These are phyloP conservation scores for Drosophila bocqueti DNA, from an alignment of 1,140 invertebrate species.

Conservation along the genomic window DNA sequence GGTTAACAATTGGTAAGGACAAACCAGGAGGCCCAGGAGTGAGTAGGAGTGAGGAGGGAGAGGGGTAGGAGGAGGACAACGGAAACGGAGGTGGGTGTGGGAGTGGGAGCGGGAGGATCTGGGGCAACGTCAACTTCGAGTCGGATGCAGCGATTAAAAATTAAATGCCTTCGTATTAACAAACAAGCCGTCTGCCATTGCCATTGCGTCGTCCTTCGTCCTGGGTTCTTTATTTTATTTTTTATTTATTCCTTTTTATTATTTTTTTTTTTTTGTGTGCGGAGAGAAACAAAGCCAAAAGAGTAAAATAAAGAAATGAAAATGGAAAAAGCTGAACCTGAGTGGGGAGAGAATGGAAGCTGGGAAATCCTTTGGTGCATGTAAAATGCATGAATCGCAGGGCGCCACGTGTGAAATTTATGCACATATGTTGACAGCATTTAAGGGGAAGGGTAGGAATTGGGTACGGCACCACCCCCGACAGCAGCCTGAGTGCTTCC, in stretches of 20 bases:
- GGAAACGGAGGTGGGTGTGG: neutral
- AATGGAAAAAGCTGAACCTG: slow-evolving; percentile 24
- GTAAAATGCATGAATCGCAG: slow-evolving; percentile 72
- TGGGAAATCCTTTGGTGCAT: slow-evolving; percentile 72
- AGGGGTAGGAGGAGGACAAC: neutral
- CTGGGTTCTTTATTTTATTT: slow-evolving; percentile 4
- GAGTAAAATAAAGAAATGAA: slow-evolving; percentile 1
- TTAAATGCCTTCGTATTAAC: slow-evolving; percentile 81
- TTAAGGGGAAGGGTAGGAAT: slow-evolving; percentile 39
- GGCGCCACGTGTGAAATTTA: slow-evolving; percentile 79
- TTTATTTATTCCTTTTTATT: neutral
- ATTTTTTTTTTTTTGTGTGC: neutral
- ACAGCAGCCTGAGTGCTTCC: slow-evolving; percentile 21
- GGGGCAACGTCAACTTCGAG: slow-evolving; percentile 44
- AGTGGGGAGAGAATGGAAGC: slow-evolving; percentile 9
- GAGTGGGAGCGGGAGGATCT: slow-evolving; percentile 1
- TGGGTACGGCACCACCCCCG: neutral
- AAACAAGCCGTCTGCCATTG: slow-evolving; percentile 62
- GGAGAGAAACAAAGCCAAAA: slow-evolving; percentile 10
- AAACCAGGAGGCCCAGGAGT: slow-evolving; percentile 10
- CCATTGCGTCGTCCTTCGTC: neutral
- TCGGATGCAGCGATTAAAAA: slow-evolving; percentile 78
- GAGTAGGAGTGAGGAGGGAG: neutral
- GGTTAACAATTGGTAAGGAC: slow-evolving; percentile 48
- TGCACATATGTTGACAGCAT: slow-evolving; percentile 76